Percentiles rank a stretch among this genome's conserved stretches.
These are phyloP conservation scores for Beroe ovata DNA, from an alignment of 37 sponge, comb jelly and placozoan species.

Conservation along the genomic window DNA sequence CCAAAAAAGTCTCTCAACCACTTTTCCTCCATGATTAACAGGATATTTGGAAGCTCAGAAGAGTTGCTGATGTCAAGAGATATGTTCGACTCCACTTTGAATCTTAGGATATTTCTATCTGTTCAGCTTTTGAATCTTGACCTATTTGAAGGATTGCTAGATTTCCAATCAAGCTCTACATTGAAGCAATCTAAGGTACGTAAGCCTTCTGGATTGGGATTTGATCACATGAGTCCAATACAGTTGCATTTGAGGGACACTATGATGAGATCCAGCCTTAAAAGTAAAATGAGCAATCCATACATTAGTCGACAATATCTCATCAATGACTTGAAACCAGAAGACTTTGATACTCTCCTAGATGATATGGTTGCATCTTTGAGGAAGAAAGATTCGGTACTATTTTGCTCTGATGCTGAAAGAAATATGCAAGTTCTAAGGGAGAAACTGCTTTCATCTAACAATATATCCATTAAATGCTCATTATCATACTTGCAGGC, in stretches of 20 bases:
- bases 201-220: neutral
- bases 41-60: neutral
- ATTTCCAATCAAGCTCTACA: neutral
- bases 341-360: neutral
- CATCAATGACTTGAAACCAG: neutral
- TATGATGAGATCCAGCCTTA: constrained; percentile 23
- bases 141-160: neutral
- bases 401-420: neutral
- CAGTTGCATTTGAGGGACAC: constrained; percentile 1
- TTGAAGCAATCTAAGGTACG: neutral
- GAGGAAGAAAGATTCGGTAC: neutral
- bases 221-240: neutral
- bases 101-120: constrained; percentile 19
- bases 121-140: neutral
- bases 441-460: neutral
- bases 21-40: neutral
- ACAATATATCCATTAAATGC: neutral
- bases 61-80: neutral
- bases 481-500: neutral
- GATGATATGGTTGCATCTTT: neutral
- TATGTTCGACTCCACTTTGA: neutral
- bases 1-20: constrained; percentile 12
- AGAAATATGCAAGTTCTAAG: neutral
- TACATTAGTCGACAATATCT: neutral
- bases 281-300: neutral